Evolutionary conservation across 2,888 invertebrate genomes (phyloP), one percentile per base, ranked within the genome.

Genomic region (Digitonthophagus gazella): DNA sequence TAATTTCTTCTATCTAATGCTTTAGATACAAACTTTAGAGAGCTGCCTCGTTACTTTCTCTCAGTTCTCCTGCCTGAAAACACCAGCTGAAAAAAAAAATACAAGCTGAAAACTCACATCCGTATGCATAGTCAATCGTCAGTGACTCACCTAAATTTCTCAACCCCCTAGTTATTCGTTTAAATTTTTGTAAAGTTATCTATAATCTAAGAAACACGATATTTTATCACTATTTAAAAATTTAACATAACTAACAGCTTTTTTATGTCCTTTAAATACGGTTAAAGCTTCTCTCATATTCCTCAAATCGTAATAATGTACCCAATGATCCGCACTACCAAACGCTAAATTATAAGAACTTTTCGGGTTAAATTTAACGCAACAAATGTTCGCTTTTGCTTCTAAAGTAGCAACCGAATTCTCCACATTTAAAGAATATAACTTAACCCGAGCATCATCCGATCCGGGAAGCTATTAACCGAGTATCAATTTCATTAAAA

Each of bases 311-410:
- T 96, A 97, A 81, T 97, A 96, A 83, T 97, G 96, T 66, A 97
- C 96, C 85, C 95, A 95, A 83, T 97, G 97, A 84, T 97, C 97
- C 18, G 97, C 97, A n/a, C 95, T 95, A 11, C 97, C 97, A 84
- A 96, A 97, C 1, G 96, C 96, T 70, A 97, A 86, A 80, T 96
- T 93, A 80, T 92, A 93, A 0, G 94, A 91, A 72, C 92, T 93
- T 71, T 88, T 85, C 0, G 94, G 94, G 81, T 93, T 93, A 81
- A 95, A 95, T 80, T 96, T 92, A 14, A 97, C 97, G 83, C 96
- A 97, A 83, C 97, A 97, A 65, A 97, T 96, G 83, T 97, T 97
- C 71, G 96, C 96, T 82, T 94, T 93, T 0, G 96, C 96, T 83
- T 97, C 96, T 14, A 97, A 84, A 3, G 93, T 95, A 6, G 93